Percentiles rank a stretch among this genome's conserved stretches.
These are phyloP conservation scores for Rafetus swinhoei DNA, from an alignment of 2,113 vertebrate species.

Conservation along the genomic window DNA sequence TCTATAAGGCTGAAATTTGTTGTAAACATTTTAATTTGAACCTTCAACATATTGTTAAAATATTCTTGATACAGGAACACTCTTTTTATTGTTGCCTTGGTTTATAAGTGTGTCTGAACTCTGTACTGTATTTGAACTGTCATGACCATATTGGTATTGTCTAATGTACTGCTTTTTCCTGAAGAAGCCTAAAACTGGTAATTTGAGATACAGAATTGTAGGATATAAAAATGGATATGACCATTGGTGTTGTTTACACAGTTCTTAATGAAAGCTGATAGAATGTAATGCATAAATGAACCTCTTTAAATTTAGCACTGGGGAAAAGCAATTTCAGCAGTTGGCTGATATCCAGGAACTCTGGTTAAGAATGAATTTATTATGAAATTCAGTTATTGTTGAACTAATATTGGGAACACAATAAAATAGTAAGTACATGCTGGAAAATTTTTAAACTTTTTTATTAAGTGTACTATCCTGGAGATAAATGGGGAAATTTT, in stretches of 20 bases:
- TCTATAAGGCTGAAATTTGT: neutral
- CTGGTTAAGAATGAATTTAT: neutral
- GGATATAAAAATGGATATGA: neutral
- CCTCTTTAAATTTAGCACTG: neutral
- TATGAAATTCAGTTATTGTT: neutral
- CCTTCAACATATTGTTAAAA: neutral
- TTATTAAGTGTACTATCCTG: neutral
- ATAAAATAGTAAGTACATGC: neutral
- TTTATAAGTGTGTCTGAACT: neutral
- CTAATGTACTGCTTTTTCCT: neutral
- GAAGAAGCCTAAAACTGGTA: neutral
- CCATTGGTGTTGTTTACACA: neutral
- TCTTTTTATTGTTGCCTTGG: neutral
- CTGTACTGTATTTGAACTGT: neutral
- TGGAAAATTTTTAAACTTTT: neutral
- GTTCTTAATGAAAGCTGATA: neutral
- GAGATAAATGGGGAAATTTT: neutral
- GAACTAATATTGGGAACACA: neutral
- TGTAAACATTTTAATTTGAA: neutral
- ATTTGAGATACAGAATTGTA: neutral
- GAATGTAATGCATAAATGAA: neutral
- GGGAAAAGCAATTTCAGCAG: neutral
- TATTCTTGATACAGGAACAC: neutral
- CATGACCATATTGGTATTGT: accelerated
- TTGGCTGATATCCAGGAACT: neutral